Conservation (phyloP, 2,888 invertebrate genomes). For the Scrobipalpa atriplicella region DNA sequence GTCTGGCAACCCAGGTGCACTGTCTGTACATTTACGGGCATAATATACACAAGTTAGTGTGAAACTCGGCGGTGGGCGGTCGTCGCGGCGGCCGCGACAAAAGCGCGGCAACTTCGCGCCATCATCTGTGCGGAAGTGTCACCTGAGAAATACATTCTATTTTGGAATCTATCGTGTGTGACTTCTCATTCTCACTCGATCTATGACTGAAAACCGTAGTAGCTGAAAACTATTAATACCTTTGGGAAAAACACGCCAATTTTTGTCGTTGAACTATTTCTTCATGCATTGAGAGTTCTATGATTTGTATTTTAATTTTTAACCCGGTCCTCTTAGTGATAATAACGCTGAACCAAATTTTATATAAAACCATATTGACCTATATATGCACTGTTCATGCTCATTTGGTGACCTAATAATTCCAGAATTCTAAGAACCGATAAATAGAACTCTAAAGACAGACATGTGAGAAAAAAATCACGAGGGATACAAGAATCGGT, state of each 20-base stretch:
- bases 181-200: background rate
- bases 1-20: background rate
- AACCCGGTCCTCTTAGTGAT: too few relatives aligned
- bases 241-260: too few relatives aligned
- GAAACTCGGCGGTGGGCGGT: background rate
- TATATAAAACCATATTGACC: background rate
- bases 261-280: too few relatives aligned
- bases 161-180: background rate
- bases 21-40: background rate
- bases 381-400: background rate
- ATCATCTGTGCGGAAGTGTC: background rate
- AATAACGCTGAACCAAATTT: background rate
- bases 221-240: too few relatives aligned
- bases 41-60: slow-evolving; percentile 3
- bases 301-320: too few relatives aligned
- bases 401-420: background rate
- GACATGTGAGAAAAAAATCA: background rate
- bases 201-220: too few relatives aligned
- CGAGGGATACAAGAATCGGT: slow-evolving; percentile 1
- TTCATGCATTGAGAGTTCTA: too few relatives aligned
- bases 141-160: background rate
- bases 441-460: too few relatives aligned
- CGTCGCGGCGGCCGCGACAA: background rate
- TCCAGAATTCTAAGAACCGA: background rate
- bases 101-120: too few relatives aligned